Evolutionary conservation across 2,113 vertebrate genomes (phyloP).

Genomic region (Labrus mixtus): DNA sequence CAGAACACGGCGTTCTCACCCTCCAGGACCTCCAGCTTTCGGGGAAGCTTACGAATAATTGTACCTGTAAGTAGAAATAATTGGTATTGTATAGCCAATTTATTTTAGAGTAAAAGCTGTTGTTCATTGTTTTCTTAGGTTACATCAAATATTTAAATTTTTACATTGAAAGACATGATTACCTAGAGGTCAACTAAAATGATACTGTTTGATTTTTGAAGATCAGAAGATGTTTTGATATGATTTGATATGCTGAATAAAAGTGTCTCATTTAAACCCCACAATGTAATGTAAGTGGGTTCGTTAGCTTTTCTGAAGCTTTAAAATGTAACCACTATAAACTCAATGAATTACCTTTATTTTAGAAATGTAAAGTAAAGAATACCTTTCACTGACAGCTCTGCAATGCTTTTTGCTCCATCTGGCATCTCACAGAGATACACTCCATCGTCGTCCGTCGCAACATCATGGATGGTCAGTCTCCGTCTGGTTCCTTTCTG

Average conservation of each 20-base stretch:
- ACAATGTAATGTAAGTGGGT: no score
- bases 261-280: no score
- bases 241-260: no score
- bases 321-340: not conserved
- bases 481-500: constrained; percentile 86
- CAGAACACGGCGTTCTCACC: constrained; percentile 94
- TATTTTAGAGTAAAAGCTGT: no score
- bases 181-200: no score
- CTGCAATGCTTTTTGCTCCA: constrained; percentile 91
- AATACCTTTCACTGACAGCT: constrained; percentile 90
- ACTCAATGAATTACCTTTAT: not conserved
- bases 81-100: not conserved
- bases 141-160: no score
- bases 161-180: no score
- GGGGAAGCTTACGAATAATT: constrained; percentile 86
- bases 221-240: no score
- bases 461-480: constrained; percentile 90
- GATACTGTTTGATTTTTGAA: no score
- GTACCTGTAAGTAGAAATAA: constrained; percentile 61
- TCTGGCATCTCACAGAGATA: constrained; percentile 96
- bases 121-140: no score
- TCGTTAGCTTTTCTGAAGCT: no score
- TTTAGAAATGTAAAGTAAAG: not conserved
- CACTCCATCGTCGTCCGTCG: constrained; percentile 91
- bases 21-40: constrained; percentile 93